Percentiles rank a stretch among this genome's conserved stretches.
Conservation (phyloP, 1,140 invertebrate species). For the Diploscapter pachys region DNA sequence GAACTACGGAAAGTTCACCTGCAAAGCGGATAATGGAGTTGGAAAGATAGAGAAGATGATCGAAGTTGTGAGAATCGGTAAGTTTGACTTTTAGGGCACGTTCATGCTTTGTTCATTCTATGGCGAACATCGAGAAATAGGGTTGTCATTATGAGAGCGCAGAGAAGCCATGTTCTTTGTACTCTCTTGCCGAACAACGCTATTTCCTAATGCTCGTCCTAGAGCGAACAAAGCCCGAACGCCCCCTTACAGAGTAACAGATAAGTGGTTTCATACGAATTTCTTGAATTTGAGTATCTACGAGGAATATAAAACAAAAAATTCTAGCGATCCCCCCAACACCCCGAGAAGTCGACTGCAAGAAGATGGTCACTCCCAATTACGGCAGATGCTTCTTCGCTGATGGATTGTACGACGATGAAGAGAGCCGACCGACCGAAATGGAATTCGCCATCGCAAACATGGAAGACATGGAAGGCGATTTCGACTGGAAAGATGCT, state of each 20-base stretch:
- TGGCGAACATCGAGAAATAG: too few species aligned
- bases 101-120: too few species aligned
- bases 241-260: too few species aligned
- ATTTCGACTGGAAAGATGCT: conserved; percentile 22
- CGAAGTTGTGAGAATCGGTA: conserved; percentile 29
- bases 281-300: not conserved
- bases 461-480: conserved; percentile 19
- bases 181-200: too few species aligned
- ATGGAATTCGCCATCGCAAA: conserved; percentile 21
- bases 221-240: too few species aligned
- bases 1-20: conserved; percentile 29
- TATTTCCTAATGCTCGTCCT: too few species aligned
- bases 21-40: conserved; percentile 31
- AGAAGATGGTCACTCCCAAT: conserved; percentile 26
- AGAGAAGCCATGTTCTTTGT: too few species aligned
- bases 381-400: conserved; percentile 26
- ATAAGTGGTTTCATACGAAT: too few species aligned
- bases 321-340: conserved; percentile 17
- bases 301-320: not conserved
- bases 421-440: conserved; percentile 12
- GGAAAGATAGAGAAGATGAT: conserved; percentile 23
- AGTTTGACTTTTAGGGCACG: conserved; percentile 4
- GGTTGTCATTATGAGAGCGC: too few species aligned
- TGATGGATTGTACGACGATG: conserved; percentile 22
- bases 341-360: conserved; percentile 23